Base-by-base conservation (phyloP, 2,113 vertebrate species). In the Esox niger region DNA sequence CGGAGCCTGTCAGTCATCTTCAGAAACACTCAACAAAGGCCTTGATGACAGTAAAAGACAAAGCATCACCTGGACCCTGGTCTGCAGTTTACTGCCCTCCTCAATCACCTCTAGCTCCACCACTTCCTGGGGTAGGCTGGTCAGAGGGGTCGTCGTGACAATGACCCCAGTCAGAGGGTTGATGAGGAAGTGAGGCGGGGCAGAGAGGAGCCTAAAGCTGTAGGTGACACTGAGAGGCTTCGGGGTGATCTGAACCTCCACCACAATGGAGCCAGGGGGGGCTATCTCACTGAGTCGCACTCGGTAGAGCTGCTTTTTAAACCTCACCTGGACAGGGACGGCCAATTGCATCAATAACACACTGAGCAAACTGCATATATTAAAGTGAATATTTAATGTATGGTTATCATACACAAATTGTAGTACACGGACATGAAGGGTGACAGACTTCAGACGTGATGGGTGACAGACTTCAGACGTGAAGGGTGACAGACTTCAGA, bases 251-350 rank as follows among this genome's bases (percentile, higher is more conserved):
- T 90, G 93, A 69, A 98, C 92, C 65, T 92, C 80, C 62, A 89
- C 93, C 74, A 98, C 93, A 66, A 94, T 75, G 21, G 93, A 92
- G 74, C 95, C 95, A 65, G 94, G 95, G 83, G 97, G 96, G 64
- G 96, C 94, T 76, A 98, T 93, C 84, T 99, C 97, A 88, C 91
- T 97, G 79, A 99, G 81, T 0, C 84, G 90, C 66, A 94, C 83
- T 77, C 91, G 91, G 52, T 98, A 98, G 1, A 72, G 55, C 73
- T 94, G 93, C 64, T 94, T 93, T 76, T 96, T 95, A 75, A 98
- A 98, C 33, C 70, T 91, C 17, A 79, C 0, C 1, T 87, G 84
- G 31, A 89, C 72, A 2, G n/a, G n/a, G n/a, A n/a, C n/a, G n/a
- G n/a, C n/a, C n/a, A n/a, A n/a, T n/a, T n/a, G n/a, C n/a, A n/a